Evolutionary conservation across 2,797 vertebrate species (phyloP), one percentile per base, ranked within the genome.

Genomic region (Schizothorax lantsangensis): DNA sequence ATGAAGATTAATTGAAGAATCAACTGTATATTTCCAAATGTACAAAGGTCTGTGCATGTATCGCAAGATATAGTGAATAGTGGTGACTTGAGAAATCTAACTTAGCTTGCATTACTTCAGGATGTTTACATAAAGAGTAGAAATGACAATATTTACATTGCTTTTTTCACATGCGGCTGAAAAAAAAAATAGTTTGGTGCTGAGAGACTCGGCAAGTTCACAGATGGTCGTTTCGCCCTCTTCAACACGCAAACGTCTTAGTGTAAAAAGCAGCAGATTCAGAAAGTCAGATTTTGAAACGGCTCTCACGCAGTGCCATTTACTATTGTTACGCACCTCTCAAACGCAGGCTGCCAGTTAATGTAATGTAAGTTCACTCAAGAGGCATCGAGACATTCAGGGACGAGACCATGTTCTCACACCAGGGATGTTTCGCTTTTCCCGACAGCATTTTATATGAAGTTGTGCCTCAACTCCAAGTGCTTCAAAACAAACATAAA

Each of bases 71-170:
- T 86, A 91, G 88, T 79, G 87, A 88, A 91, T 81, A 79, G 87
- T 87, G 92, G 91, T 89, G 91, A 84, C 78, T 91, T 71, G 85
- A 91, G 86, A 83, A 89, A 88, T 90, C 78, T 9, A 93, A 91
- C 87, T 89, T 93, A 54, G 91, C 91, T 95, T 93, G 92, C 92
- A 93, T 93, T 94, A 93, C 90, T 89, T 93, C 92, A 93, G 92
- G 87, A 92, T 86, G 88, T 90, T 92, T 90, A 91, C 89, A 90
- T 92, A 93, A 93, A 94, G 90, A 94, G 94, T 95, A 96, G 92
- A 96, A 96, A 95, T 94, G 85, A 94, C 88, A 91, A 83, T 95
- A 96, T 96, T 95, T 96, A 96, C 96, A 96, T 87, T 88, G 92
- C 47, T 47, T 91, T 92, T 94, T 94, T 94, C 93, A 95, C 95